Conservation (phyloP, 2,888 invertebrate genomes). For the Cerceris ruficornis region DNA sequence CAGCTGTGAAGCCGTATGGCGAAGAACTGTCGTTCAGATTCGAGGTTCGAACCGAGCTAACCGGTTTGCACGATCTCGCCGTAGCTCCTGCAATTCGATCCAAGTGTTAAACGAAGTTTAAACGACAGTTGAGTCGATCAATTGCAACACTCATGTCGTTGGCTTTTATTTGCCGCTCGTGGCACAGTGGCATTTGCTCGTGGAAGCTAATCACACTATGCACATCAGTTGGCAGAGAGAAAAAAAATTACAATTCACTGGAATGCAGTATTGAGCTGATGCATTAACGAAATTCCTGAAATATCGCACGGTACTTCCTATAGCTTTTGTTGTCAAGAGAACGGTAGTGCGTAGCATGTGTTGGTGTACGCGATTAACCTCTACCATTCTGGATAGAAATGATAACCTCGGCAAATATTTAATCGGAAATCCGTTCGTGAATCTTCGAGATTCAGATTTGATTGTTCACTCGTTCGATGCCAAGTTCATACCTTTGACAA, state of each 20-base stretch:
- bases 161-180: neutral
- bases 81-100: conserved; percentile 21
- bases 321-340: neutral
- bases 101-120: conserved; percentile 21
- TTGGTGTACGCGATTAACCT: conserved; percentile 1
- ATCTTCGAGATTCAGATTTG: neutral
- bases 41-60: conserved; percentile 19
- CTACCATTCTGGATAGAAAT: conserved; percentile 10
- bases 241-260: neutral
- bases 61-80: conserved; percentile 46
- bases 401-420: conserved; percentile 30
- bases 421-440: conserved; percentile 1
- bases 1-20: conserved; percentile 3
- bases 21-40: conserved; percentile 41
- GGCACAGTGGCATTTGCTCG: neutral
- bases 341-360: neutral
- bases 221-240: neutral
- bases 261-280: neutral
- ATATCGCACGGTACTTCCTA: neutral
- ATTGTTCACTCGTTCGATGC: neutral
- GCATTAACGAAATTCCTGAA: neutral
- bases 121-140: conserved; percentile 11
- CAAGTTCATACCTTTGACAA: neutral
- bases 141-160: neutral
- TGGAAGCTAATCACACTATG: neutral